A percentile compares a stretch with the other conserved stretches of the same genome.
phyloP scores from a whole-genome alignment of 1,140 invertebrate species.

The Pseudomyrmex cubaensis region DNA sequence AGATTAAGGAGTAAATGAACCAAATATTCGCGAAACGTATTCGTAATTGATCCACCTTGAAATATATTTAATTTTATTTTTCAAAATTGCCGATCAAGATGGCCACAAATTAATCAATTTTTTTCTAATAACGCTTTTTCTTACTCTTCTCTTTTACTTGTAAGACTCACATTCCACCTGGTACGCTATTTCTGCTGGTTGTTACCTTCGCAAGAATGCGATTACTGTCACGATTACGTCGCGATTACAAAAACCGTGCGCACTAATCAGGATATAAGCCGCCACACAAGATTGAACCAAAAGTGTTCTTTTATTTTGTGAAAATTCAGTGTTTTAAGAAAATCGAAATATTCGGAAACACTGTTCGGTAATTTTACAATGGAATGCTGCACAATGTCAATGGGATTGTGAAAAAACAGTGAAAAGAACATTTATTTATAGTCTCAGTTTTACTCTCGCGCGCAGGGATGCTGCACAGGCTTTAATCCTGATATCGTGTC shows the following conservation, averaged over 20 bases:
- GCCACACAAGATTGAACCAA: too few species aligned
- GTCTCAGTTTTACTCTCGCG: constrained; percentile 6
- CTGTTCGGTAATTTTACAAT: too few species aligned
- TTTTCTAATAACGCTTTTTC: constrained; percentile 1
- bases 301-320: too few species aligned
- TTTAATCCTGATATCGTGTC: constrained; percentile 71
- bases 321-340: not conserved
- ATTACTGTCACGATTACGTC: not conserved
- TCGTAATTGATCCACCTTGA: too few species aligned
- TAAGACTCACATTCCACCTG: not conserved
- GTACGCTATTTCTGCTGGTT: constrained; percentile 35
- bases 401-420: too few species aligned
- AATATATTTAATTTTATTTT: not conserved
- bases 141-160: not conserved
- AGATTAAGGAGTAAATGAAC: not conserved
- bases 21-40: not conserved
- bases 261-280: not conserved
- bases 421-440: not conserved
- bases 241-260: not conserved
- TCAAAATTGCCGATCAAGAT: not conserved
- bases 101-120: not conserved
- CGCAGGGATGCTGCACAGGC: constrained; percentile 41
- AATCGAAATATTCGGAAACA: not conserved
- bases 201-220: constrained; percentile 39
- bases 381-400: too few species aligned